Evolutionary conservation across 2,797 vertebrate genomes (phyloP).

Genomic region (Cuculus canorus): DNA sequence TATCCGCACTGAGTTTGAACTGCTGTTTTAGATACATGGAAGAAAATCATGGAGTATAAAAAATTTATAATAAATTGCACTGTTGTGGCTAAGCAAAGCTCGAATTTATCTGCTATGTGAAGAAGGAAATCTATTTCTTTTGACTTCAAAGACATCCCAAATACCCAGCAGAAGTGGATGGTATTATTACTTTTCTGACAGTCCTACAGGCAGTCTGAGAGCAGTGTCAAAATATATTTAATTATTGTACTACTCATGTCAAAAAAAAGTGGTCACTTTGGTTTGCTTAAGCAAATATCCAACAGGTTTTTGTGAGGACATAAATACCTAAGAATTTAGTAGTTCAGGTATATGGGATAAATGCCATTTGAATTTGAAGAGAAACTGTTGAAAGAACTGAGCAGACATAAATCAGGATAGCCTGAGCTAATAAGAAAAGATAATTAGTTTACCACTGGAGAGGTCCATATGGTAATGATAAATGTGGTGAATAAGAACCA

Average conservation of each 20-base stretch:
- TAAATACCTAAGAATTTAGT: neutral
- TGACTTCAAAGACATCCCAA: neutral
- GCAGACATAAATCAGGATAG: neutral
- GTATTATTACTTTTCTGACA: neutral
- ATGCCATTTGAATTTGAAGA: neutral
- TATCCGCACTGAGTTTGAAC: neutral
- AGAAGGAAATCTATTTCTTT: neutral
- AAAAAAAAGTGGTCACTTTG: neutral
- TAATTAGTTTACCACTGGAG: neutral
- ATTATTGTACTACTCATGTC: neutral
- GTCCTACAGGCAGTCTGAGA: neutral
- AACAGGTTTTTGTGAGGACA: neutral
- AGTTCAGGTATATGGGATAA: neutral
- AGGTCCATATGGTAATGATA: neutral
- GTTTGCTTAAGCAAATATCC: neutral
- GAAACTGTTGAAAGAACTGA: neutral
- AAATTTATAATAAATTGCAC: neutral
- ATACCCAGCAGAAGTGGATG: neutral
- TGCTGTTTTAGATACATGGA: neutral
- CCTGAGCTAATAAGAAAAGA: neutral
- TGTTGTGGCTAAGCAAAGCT: neutral
- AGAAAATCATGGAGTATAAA: neutral
- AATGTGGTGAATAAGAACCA: neutral
- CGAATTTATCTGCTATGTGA: neutral
- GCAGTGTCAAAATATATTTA: neutral